Percentiles rank a stretch among this genome's conserved stretches.
Conservation (phyloP, 2,797 vertebrate species). For the Poeciliopsis presidionis region DNA sequence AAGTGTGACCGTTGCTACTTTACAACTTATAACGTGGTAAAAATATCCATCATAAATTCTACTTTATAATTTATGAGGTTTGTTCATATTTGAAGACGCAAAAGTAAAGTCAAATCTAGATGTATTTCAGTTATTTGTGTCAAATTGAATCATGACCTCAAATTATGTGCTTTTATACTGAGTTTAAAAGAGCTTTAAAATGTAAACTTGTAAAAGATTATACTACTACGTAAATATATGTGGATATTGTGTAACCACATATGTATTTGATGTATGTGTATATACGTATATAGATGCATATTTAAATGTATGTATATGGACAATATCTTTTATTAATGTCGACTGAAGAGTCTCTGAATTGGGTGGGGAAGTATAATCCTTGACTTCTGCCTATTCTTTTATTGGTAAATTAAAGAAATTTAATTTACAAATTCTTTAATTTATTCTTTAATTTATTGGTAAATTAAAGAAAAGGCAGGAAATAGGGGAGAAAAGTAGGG, state of each 20-base stretch:
- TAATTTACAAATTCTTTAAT: too few relatives aligned
- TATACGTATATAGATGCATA: neutral
- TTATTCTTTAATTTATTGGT: neutral
- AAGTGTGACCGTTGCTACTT: too few relatives aligned
- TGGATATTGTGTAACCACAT: neutral
- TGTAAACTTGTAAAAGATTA: neutral
- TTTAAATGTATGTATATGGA: neutral
- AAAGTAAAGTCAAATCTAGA: too few relatives aligned
- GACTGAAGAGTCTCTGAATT: neutral
- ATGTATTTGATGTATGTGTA: neutral
- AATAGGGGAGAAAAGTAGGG: neutral
- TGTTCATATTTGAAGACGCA: too few relatives aligned
- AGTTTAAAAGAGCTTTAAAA: neutral
- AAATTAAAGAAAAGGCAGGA: neutral
- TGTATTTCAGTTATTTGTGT: neutral
- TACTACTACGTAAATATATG: neutral
- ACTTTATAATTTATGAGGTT: too few relatives aligned
- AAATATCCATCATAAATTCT: too few relatives aligned
- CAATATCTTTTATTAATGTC: neutral
- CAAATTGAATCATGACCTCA: neutral
- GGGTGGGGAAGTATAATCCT: neutral
- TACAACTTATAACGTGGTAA: too few relatives aligned
- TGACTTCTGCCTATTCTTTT: neutral
- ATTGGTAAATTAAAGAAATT: neutral
- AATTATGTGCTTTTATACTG: neutral